Evolutionary conservation across 2,113 vertebrate genomes (phyloP).

Genomic region (Rhinolophus ferrumequinum): DNA sequence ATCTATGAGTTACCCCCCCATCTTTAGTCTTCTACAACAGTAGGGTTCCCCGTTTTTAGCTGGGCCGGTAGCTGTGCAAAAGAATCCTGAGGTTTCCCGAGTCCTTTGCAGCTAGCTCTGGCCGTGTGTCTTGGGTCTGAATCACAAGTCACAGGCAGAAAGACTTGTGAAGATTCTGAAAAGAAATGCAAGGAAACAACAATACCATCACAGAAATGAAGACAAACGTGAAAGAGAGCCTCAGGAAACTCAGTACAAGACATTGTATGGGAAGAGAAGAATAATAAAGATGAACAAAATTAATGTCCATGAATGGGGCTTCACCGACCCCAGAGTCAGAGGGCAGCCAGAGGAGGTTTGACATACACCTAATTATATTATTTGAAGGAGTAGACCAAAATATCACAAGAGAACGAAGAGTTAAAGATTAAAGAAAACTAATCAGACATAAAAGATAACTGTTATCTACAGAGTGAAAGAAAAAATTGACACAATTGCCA

Average conservation of each 20-base stretch:
- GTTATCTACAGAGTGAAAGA: not conserved
- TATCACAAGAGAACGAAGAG: too few relatives aligned
- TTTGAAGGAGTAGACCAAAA: too few relatives aligned
- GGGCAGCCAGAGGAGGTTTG: not conserved
- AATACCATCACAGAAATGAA: not conserved
- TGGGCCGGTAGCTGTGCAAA: not conserved
- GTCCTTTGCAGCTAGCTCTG: not conserved
- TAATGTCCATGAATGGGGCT: accelerated
- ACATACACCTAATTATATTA: accelerated
- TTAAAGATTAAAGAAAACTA: not conserved
- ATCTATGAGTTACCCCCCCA: not conserved
- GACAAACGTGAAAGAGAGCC: not conserved
- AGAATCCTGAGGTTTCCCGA: not conserved
- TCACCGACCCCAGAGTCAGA: too few relatives aligned
- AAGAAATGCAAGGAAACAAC: not conserved
- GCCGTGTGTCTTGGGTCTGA: not conserved
- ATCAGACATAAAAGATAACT: too few relatives aligned
- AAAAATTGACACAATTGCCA: not conserved
- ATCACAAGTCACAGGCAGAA: not conserved
- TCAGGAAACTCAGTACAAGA: not conserved
- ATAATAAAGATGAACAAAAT: accelerated
- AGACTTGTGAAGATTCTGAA: not conserved
- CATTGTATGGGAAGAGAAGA: not conserved
- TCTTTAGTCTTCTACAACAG: not conserved
- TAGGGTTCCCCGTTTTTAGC: not conserved